Evolutionary conservation across 2,113 vertebrate species (phyloP), one percentile per base, ranked within the genome.

Genomic region (Ellobius talpinus): DNA sequence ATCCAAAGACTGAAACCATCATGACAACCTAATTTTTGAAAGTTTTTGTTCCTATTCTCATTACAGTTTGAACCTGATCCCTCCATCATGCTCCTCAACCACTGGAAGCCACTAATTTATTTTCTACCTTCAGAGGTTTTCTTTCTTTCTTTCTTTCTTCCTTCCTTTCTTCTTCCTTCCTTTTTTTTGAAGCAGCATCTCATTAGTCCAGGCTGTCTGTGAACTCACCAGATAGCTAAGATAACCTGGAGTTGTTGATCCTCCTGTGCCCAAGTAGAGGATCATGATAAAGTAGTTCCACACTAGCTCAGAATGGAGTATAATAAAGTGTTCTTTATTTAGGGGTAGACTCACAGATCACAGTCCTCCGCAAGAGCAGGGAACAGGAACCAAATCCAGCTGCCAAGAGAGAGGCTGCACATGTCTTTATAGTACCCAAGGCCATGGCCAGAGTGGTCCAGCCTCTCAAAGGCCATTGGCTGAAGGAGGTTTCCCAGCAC

Each of bases 91-190:
- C 3, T 73, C 45, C 31, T 17, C 47, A n/a, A 19, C 50, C 50
- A 23, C 47, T 5, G 50, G 33, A 10, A 58, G 79, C 79, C 23
- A 58, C 13, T 13, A 7, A 14, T 82, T 82, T 82, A n/a, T 26
- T 61, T 58, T 58, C 21, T 61, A 11, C 52, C 36, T 82, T 82
- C 36, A 39, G 36, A 26, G 36, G 10, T 7, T n/a, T 39, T 7
- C 21, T 79, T 81, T 66, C 65, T 29, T 55, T 17, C 31, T 68
- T 6, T 68, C 66, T 68, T 66, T 3, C 8, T 39, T 73, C 0
- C 36, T 72, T 72, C 7, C 9, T 45, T 42, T 0, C 17, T 55
- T 26, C 4, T 29, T 11, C 1, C 9, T 26, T 39, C 1, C 0
- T 74, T 42, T 23, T 10, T 78, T 33, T 8, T 31, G 16, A 78